Evolutionary conservation across 2,888 invertebrate genomes (phyloP), one percentile per base, ranked within the genome.

Genomic region (Drosophila vallismaia): DNA sequence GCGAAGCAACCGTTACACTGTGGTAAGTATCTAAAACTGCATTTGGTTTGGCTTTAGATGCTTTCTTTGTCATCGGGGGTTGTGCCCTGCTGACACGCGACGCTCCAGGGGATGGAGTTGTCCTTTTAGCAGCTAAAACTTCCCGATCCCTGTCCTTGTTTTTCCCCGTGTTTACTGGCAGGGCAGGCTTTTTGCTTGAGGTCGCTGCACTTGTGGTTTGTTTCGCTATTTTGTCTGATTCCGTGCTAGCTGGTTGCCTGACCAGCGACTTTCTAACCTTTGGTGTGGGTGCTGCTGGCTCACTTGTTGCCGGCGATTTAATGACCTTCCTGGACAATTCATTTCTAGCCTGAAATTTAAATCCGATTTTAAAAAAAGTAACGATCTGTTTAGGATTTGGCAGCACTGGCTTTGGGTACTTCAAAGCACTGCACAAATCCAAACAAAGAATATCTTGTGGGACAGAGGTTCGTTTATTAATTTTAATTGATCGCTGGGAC

Each of bases 1-100:
- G 92, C 26, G 92, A 92, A 1, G 87, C 75, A 7, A 92, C 89
- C 0, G 92, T 92, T 19, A 92, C 92, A 80, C 90, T 92, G 33
- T 91, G 91, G 52, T 88, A 88, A n/a, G 89, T 88, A 67, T 88
- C 90, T 81, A 91, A 81, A 31, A 91, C 91, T 2, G 86, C 77
- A 82, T 91, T 92, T 12, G 86, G 81, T 49, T 90, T 91, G n/a
- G 76, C 6, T 38, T 66, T 49, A 6, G 45, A 10, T 31, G 59
- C 48, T 36, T 49, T 49, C n/a, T 26, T 28, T 44, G 12, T 9
- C 4, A 31, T 9, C n/a, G 45, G 42, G 52, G 53, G 53, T 66
- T 68, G 56, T 54, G 45, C 63, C 68, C 73, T 53, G 69, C 48
- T 24, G 40, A 46, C 67, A 74, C 78, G 84, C 75, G 74, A 66